Conservation (phyloP, 2,113 vertebrate species). For the Xenotilapia leptura region DNA sequence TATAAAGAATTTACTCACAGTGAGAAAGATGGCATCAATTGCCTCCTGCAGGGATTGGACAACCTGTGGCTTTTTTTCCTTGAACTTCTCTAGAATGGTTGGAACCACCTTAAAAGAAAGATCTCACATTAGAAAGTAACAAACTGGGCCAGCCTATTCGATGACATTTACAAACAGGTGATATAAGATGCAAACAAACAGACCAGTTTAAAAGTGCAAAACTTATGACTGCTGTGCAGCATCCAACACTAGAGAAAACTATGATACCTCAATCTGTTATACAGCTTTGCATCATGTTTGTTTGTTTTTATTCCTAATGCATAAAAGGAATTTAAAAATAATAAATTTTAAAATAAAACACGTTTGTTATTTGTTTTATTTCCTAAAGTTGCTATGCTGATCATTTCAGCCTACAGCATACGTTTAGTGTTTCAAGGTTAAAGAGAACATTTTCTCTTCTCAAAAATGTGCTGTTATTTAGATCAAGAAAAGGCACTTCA, state of each 20-base stretch:
- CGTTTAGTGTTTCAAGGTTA: not conserved
- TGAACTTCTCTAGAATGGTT: conserved; percentile 96
- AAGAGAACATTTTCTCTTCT: not conserved
- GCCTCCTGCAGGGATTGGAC: conserved; percentile 95
- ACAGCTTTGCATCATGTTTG: not conserved
- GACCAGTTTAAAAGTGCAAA: not conserved
- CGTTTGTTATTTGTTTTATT: not conserved
- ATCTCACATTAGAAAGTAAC: not conserved
- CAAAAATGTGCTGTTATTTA: not conserved
- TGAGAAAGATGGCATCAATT: conserved; percentile 94
- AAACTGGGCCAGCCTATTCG: not conserved
- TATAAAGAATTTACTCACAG: conserved; percentile 72
- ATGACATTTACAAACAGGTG: too few species aligned
- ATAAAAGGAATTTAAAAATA: accelerated
- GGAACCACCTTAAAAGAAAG: conserved; percentile 82
- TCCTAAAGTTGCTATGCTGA: not conserved
- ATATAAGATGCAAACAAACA: not conserved
- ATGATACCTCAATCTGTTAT: not conserved
- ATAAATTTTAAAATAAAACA: not conserved
- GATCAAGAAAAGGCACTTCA: not conserved
- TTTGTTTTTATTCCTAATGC: not conserved
- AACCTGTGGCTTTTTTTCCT: conserved; percentile 96
- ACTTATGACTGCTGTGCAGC: not conserved
- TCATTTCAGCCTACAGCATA: not conserved
- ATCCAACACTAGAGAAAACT: not conserved